Evolutionary conservation across 1,140 invertebrate genomes (phyloP), one percentile per base, ranked within the genome.

Genomic region (Ceratina calcarata): DNA sequence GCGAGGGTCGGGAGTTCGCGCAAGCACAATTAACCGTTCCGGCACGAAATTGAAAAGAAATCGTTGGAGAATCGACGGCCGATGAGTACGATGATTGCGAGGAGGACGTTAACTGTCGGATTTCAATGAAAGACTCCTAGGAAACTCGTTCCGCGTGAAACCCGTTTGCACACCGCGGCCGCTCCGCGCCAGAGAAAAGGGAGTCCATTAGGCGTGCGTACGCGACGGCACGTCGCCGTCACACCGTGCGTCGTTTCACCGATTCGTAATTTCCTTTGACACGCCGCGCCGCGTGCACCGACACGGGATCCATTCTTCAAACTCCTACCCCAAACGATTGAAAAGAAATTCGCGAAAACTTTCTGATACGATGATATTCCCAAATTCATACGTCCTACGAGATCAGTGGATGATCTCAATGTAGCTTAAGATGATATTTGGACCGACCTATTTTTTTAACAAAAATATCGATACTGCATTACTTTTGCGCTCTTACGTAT

Each of bases 161-260:
- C 61, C 62, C 61, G 77, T 64, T 79, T 66, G 51, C 57, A 12
- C 61, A 22, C 69, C 51, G 45, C 53, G 55, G 10, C n/a, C 49
- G 20, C 13, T 8, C 18, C 49, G 20, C 16, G 27, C 20, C 18
- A 20, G 49, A 65, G 77, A 73, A 73, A 70, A 58, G 27, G 27
- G n/a, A 67, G 69, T 79, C 70, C 78, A 74, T 79, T 79, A 79
- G 62, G 78, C 53, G 70, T 61, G 70, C 70, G 70, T 74, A 60
- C 70, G 78, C 68, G 27, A 62, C 69, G 76, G 69, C 76, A 72
- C 72, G 72, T 65, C 68, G 75, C 61, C 69, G 32, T 62, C 60
- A 65, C 70, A 79, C 61, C 53, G 22, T 53, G 51, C 62, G 71
- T 74, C 71, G 61, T 67, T 66, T 53, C 55, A 58, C 22, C 24